Evolutionary conservation across 2,888 invertebrate species (phyloP), one percentile per base, ranked within the genome.

Genomic region (Sinhomidia bicolor): DNA sequence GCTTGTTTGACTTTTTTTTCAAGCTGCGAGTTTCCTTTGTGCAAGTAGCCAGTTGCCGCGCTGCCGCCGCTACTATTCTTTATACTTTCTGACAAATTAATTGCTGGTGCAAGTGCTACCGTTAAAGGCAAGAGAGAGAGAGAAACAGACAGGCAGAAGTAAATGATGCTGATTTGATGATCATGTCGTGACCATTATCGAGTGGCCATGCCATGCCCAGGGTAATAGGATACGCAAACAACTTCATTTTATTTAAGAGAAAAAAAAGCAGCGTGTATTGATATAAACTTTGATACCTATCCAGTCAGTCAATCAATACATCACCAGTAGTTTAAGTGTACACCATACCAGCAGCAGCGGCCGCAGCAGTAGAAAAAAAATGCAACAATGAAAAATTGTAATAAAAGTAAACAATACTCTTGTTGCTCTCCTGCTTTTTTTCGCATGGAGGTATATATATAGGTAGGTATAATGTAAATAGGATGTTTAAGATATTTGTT

Each of bases 201-300:
- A 68, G 68, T 68, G 68, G n/a, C 68, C 68, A 68, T 68, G 68
- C 68, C 68, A 68, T 32, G 68, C 68, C 68, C 68, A 68, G 68
- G 68, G 68, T 68, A 68, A 68, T 68, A 68, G 68, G 68, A 68
- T 68, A 68, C n/a, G 32, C 9, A n/a, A 68, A 68, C 68, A 68
- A 68, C 36, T 68, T 68, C 36, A 68, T 68, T 68, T 68, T 36
- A 36, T 36, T 36, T 36, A 5, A 36, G 7, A 36, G 36, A 36
- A 36, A 36, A 36, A 36, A 36, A 36, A 36, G 17, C 36, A 68
- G 12, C 12, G 4, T n/a, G 36, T 36, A 3, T 36, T 36, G 4
- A 23, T 36, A 36, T 14, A 4, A 17, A 36, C 68, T n/a, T 68
- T 36, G 17, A 14, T 36, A 68, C 41, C n/a, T 32, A 36, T 36